Conservation (phyloP, 2,797 vertebrate species). For the Pipistrellus kuhlii region DNA sequence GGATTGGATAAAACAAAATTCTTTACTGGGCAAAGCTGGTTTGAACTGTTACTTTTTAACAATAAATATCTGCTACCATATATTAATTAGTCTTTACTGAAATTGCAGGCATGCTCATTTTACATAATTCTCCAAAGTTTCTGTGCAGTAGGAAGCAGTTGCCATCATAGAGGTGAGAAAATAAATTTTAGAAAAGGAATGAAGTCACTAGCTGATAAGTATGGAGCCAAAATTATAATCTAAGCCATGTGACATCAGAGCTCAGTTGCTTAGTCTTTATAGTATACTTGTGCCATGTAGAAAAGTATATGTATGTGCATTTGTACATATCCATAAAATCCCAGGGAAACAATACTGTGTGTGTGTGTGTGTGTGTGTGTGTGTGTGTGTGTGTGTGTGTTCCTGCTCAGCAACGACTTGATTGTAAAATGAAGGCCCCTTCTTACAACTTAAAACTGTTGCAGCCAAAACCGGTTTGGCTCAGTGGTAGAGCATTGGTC, state of each 20-base stretch:
- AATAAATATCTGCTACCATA: constrained; percentile 17
- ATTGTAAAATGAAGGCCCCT: not conserved
- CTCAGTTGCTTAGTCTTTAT: not conserved
- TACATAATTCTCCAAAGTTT: constrained; percentile 33
- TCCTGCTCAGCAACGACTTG: not conserved
- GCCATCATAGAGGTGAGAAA: not conserved
- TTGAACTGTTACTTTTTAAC: not conserved
- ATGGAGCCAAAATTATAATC: not conserved
- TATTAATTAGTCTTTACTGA: not conserved
- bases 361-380: not conserved
- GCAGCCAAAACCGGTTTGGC: too few relatives aligned
- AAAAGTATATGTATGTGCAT: not conserved
- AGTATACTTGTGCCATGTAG: not conserved
- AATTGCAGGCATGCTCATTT: not conserved
- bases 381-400: not conserved
- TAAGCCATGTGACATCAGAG: not conserved
- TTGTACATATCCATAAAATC: not conserved
- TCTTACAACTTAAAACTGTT: not conserved
- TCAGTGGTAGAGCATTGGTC: too few relatives aligned
- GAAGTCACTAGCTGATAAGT: not conserved
- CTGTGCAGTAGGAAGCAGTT: not conserved
- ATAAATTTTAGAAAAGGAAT: not conserved
- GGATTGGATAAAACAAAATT: not conserved
- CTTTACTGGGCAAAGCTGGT: constrained; percentile 14
- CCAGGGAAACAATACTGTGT: not conserved